A percentile compares a stretch with the other conserved stretches of the same genome.
These are phyloP conservation scores for Mohoua ochrocephala DNA, from an alignment of 2,113 vertebrate genomes.

Conservation along the genomic window DNA sequence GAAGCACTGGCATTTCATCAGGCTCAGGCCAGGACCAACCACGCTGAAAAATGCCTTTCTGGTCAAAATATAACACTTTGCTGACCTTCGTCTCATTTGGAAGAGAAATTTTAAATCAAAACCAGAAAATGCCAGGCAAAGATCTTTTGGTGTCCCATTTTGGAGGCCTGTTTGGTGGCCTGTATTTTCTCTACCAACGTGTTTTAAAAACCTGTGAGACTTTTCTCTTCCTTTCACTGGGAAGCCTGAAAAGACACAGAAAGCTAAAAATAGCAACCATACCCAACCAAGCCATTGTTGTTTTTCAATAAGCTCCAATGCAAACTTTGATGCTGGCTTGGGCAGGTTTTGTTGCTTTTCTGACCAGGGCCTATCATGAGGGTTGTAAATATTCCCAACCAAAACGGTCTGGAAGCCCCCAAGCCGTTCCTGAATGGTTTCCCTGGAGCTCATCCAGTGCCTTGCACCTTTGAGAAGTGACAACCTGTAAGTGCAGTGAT, in stretches of 20 bases:
- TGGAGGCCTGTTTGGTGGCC: background rate
- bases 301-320: background rate
- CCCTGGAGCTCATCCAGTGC: background rate
- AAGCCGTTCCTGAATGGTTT: background rate
- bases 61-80: background rate
- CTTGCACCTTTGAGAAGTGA: background rate
- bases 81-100: background rate
- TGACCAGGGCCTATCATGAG: background rate
- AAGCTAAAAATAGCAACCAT: slow-evolving; percentile 22
- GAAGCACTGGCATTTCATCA: background rate
- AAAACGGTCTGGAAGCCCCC: background rate
- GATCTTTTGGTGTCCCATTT: background rate
- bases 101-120: slow-evolving; percentile 6
- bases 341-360: background rate
- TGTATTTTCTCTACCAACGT: background rate
- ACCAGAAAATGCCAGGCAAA: background rate
- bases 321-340: background rate
- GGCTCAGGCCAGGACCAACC: background rate
- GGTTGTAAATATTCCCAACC: background rate
- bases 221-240: background rate
- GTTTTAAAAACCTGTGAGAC: background rate
- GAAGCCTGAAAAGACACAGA: slow-evolving; percentile 36
- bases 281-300: background rate
- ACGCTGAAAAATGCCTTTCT: background rate
- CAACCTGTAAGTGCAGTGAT: background rate